phyloP scores from a whole-genome alignment of 53 echinoderm and acorn worm species.

The Patiria pectinifera region DNA sequence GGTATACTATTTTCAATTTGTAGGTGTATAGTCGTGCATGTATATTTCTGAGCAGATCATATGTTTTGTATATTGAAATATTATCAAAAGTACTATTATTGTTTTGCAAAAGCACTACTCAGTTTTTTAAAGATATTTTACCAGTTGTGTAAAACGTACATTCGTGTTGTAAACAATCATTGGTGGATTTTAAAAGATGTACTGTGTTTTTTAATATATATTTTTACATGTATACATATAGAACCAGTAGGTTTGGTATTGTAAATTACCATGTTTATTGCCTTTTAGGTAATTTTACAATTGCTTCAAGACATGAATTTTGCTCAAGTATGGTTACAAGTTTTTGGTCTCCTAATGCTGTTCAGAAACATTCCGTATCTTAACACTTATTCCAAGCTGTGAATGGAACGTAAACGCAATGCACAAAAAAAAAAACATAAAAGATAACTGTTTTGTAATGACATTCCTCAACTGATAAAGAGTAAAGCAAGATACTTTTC shows the following conservation, averaged over 20 bases:
- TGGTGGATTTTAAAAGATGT: neutral
- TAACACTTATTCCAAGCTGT: too few species aligned
- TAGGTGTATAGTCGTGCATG: neutral
- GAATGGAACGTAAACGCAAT: too few species aligned
- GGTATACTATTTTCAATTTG: neutral
- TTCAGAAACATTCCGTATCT: too few species aligned
- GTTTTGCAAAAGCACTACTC: neutral
- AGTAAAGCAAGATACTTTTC: too few species aligned
- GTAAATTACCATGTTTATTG: too few species aligned
- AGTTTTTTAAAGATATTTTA: neutral
- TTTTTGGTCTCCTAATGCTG: too few species aligned
- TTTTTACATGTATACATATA: constrained; percentile 24
- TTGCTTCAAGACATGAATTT: too few species aligned
- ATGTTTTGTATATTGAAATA: neutral
- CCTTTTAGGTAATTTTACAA: too few species aligned
- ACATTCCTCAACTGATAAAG: too few species aligned
- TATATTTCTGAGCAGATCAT: neutral
- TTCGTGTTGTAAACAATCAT: neutral
- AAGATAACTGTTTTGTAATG: too few species aligned
- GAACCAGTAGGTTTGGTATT: neutral
- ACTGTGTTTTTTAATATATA: neutral
- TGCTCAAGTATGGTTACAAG: too few species aligned
- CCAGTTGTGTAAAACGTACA: neutral
- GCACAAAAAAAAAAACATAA: too few species aligned
- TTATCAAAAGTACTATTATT: neutral